phyloP scores from a whole-genome alignment of 1,140 invertebrate genomes.

The Chironomus tepperi region DNA sequence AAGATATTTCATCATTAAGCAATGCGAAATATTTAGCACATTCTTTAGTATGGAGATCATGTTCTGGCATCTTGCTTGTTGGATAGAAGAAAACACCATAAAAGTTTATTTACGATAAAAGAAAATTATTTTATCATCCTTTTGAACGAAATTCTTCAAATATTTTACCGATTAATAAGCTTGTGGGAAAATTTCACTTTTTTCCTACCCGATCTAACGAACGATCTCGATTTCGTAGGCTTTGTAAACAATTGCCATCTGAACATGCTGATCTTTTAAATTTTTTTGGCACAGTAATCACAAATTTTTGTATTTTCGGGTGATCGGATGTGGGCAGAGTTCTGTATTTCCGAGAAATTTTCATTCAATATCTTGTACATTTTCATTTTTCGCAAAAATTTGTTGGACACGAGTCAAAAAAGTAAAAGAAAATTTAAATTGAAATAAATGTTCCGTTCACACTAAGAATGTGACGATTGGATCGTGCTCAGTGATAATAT shows the following conservation, averaged over 20 bases:
- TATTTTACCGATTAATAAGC: background rate
- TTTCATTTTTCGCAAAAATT: background rate
- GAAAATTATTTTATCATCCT: background rate
- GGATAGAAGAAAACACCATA: no score
- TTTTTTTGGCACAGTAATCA: background rate
- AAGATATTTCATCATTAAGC: background rate
- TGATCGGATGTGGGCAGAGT: constrained; percentile 4
- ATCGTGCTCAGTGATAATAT: constrained; percentile 1
- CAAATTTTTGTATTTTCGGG: background rate
- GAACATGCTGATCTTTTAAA: background rate
- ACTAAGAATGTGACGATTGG: background rate
- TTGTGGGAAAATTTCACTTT: constrained; percentile 4
- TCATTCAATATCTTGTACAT: background rate
- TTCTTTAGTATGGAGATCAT: background rate
- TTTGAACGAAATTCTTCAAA: background rate
- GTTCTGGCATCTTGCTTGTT: background rate
- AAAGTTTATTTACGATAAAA: no score
- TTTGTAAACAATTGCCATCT: constrained; percentile 6
- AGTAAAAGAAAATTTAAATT: background rate
- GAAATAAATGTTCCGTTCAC: background rate
- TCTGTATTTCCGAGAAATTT: constrained; percentile 10
- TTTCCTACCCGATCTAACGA: background rate
- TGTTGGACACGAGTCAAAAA: constrained; percentile 1
- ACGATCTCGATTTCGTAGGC: background rate
- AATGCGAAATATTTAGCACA: background rate